Conservation (phyloP, 2,113 vertebrate genomes). For the Maccullochella peelii region DNA sequence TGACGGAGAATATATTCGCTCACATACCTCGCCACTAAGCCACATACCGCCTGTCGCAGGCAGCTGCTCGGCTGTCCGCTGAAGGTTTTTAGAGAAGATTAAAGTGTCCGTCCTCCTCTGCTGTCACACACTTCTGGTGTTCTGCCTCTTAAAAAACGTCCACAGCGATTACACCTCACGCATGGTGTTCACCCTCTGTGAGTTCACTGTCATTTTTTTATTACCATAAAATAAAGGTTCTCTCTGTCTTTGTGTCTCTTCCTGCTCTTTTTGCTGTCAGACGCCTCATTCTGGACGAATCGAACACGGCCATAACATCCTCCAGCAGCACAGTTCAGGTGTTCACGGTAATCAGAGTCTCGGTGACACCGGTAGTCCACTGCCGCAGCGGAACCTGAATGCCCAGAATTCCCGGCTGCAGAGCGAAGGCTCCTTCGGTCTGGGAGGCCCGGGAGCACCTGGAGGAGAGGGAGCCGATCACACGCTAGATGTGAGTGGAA, state of each 20-base stretch:
- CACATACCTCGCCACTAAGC: conserved; percentile 7
- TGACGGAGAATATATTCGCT: conserved; percentile 2
- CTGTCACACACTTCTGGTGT: conserved; percentile 54
- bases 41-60: conserved; percentile 38
- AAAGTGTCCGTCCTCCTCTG: background rate
- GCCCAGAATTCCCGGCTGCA: conserved; percentile 85
- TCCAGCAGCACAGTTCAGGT: conserved; percentile 85
- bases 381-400: conserved; percentile 84
- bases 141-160: conserved; percentile 1
- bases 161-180: background rate
- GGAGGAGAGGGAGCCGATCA: conserved; percentile 89
- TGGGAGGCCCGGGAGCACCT: conserved; percentile 79
- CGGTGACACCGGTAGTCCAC: conserved; percentile 81
- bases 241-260: background rate
- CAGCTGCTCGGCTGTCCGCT: conserved; percentile 56
- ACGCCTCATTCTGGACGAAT: conserved; percentile 85
- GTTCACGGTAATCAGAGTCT: conserved; percentile 77
- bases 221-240: background rate
- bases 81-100: background rate
- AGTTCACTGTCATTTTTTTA: background rate
- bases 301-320: conserved; percentile 86
- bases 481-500: conserved; percentile 90
- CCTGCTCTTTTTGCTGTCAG: conserved; percentile 66
- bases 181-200: background rate
- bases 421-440: conserved; percentile 82